Base-by-base conservation (phyloP, 2,888 invertebrate species). In the Smittia aterrima region DNA sequence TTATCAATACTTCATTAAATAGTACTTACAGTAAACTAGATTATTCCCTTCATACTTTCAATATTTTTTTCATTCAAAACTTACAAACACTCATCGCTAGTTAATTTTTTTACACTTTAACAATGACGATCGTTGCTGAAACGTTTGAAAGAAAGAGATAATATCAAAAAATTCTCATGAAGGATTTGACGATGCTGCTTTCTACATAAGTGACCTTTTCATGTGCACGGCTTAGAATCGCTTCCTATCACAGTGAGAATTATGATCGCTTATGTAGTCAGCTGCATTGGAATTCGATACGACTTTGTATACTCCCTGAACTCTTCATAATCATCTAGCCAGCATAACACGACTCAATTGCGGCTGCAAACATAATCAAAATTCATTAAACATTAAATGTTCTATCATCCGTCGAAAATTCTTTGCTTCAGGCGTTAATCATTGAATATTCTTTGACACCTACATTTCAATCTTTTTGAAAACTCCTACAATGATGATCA, bases 101-200 rank as follows among this genome's bases (percentile, higher is more conserved):
- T 64, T 64, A 64, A 64, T 64, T 64, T 25, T 27, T 27, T 58
- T 22, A 58, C 24, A 18, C 25, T 64, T 58, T 20, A 27, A 64
- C 25, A 64, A 25, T 64, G 64, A 64, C 16, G 64, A 27, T 47
- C n/a, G 41, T 66, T 41, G 67, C 67, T 67, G 67, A 67, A 67
- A 67, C 20, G 32, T 67, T 67, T 20, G 20, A 20, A 47, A 22
- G 40, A 47, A 41, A 67, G 32, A 66, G 66, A 67, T 67, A 67
- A 67, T n/a, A 67, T 67, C 40, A 67, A 67, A 67, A 67, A 41
- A 67, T 67, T 67, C 67, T 67, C 41, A 40, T 41, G 11, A 67
- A 66, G 16, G 7, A 24, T 24, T 70, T 53, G 53, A 16, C 27
- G 16, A 38, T 4, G 47, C 47, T 22, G 16, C 47, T 11, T 2